phyloP scores from a whole-genome alignment of 2,888 invertebrate genomes.

The Limnephilus marmoratus region DNA sequence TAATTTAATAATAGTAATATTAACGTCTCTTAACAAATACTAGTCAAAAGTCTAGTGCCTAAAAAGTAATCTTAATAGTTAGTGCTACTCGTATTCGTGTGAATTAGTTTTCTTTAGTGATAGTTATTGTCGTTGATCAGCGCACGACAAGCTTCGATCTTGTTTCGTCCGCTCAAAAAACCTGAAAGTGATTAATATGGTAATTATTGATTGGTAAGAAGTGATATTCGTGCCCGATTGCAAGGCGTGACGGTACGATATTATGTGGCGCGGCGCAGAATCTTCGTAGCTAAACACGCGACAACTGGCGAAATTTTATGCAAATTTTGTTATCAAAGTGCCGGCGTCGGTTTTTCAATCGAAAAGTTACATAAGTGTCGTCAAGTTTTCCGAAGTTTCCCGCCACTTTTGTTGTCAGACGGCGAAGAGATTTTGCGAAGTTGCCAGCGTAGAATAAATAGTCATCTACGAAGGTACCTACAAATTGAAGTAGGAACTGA shows the following conservation, averaged over 20 bases:
- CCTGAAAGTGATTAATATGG: slow-evolving; percentile 70
- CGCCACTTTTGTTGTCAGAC: background rate
- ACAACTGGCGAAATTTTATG: background rate
- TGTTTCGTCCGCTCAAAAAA: slow-evolving; percentile 67
- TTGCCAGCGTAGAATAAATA: background rate
- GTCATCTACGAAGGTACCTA: background rate
- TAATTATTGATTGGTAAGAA: background rate
- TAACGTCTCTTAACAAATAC: slow-evolving; percentile 46
- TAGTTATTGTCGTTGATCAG: background rate
- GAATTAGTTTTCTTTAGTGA: background rate
- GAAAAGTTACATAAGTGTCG: slow-evolving; percentile 4
- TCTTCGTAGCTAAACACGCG: slow-evolving; percentile 21
- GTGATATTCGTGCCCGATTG: slow-evolving; percentile 29
- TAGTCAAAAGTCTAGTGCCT: slow-evolving; percentile 55
- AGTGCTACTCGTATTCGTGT: background rate
- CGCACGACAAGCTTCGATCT: slow-evolving; percentile 11
- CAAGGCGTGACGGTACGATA: background rate
- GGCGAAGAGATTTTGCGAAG: background rate
- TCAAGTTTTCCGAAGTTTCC: slow-evolving; percentile 21
- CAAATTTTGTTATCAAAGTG: slow-evolving; percentile 7
- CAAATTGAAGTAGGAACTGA: background rate
- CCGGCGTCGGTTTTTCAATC: slow-evolving; percentile 12
- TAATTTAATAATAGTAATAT: background rate
- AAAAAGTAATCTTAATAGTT: slow-evolving; percentile 10
- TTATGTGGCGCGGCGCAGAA: background rate